Evolutionary conservation across 2,797 vertebrate species (phyloP), one percentile per base, ranked within the genome.

Genomic region (Aplochiton taeniatus): DNA sequence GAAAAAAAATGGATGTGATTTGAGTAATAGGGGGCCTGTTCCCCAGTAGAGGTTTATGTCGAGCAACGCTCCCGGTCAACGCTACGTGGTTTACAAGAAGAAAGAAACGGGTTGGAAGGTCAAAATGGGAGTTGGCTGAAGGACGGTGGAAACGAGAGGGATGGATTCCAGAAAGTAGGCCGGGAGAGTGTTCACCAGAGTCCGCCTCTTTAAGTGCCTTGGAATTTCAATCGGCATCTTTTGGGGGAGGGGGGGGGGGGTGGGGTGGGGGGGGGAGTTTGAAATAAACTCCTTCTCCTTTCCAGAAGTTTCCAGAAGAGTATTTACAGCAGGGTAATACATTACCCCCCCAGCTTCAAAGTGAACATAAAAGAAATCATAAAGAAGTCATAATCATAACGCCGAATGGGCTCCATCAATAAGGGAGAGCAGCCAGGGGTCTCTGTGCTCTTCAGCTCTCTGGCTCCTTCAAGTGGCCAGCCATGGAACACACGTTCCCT

Each of bases 391-490:
- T 66, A 54, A 68, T 68, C 42, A 46, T 48, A 61, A 68, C 50
- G 19, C 50, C 11, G 50, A 61, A 48, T 43, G 16, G 14, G 12
- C 46, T 42, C 56, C 56, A 44, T 59, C 54, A 45, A 19, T 20
- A 14, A n/a, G 41, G 47, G 14, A 31, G n/a, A 8, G 10, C 43
- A 47, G 19, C 14, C 10, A 4, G 48, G 10, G 4, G 1, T 52
- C 20, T 19, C n/a, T 4, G 10, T 45, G 14, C 17, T 11, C 4
- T 46, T 65, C 63, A 52, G 74, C 64, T 73, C 70, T 72, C 69
- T 81, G 77, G 69, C 79, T 66, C 83, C 86, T 44, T 72, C 74
- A 0, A 63, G 79, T 85, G 89, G 73, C 45, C 14, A 1, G 50
- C 17, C 8, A 3, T 18, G 41, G 45, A 54, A 51, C 51, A 1